These are phyloP conservation scores for Sphaeridia pumilis DNA, from an alignment of 2,888 invertebrate species.

Conservation along the genomic window DNA sequence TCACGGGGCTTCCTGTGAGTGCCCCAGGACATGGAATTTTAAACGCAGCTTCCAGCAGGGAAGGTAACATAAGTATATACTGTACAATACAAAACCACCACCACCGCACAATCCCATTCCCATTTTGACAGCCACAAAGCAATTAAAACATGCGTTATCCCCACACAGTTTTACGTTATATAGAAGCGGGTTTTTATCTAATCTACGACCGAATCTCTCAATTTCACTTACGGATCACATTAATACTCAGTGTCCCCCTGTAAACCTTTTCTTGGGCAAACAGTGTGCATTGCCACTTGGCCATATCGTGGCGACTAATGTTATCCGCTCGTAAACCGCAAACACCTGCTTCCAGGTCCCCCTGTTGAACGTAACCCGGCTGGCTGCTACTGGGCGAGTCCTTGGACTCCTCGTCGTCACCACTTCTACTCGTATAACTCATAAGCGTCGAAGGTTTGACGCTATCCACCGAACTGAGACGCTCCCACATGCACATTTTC, in stretches of 20 bases:
- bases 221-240: slow-evolving; percentile 11
- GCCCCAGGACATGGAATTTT: too few relatives aligned
- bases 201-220: too few relatives aligned
- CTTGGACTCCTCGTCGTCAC: too few relatives aligned
- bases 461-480: slow-evolving; percentile 3
- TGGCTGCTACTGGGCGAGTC: slow-evolving; percentile 1
- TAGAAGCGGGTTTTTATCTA: too few relatives aligned
- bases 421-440: slow-evolving; percentile 4
- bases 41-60: too few relatives aligned
- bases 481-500: slow-evolving; percentile 27
- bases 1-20: too few relatives aligned
- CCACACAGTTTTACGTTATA: too few relatives aligned
- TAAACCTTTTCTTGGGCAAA: slow-evolving; percentile 6
- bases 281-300: slow-evolving; percentile 15
- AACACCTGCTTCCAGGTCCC: slow-evolving; percentile 7
- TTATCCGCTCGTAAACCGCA: slow-evolving; percentile 13
- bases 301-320: slow-evolving; percentile 10
- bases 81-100: too few relatives aligned
- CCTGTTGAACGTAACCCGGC: slow-evolving; percentile 11
- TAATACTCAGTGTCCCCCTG: slow-evolving; percentile 8
- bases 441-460: slow-evolving; percentile 13
- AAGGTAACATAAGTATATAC: too few relatives aligned
- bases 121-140: too few relatives aligned
- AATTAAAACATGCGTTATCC: too few relatives aligned
- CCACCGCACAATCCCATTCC: too few relatives aligned